Conservation (phyloP, 2,888 invertebrate genomes). For the Idaea biselata region DNA sequence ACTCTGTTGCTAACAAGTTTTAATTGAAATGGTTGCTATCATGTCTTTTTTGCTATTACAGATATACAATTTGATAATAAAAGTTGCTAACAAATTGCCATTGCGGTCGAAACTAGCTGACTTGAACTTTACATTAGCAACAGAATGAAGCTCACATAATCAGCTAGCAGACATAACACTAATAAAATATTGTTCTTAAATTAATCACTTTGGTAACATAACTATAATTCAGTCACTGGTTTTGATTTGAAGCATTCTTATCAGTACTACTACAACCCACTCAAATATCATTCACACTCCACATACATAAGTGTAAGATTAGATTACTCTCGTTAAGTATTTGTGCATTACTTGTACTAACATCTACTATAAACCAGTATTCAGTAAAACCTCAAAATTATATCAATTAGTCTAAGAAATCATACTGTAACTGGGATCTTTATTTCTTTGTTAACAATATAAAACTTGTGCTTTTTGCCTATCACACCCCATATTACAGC, state of each 20-base stretch:
- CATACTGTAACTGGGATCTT: slow-evolving; percentile 85
- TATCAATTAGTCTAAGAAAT: slow-evolving; percentile 39
- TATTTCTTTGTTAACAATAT: slow-evolving; percentile 96
- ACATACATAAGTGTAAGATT: slow-evolving; percentile 43
- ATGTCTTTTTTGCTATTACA: too few relatives aligned
- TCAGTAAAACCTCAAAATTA: slow-evolving; percentile 39
- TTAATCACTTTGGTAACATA: slow-evolving; percentile 41
- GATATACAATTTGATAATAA: too few relatives aligned
- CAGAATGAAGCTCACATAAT: too few relatives aligned
- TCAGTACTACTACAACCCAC: slow-evolving; percentile 27
- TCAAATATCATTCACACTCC: slow-evolving; percentile 28
- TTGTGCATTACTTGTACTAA: slow-evolving; percentile 58
- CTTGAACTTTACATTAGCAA: too few relatives aligned
- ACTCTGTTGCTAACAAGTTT: too few relatives aligned
- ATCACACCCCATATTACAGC: slow-evolving; percentile 97
- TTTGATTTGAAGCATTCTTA: slow-evolving; percentile 32
- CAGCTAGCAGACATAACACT: slow-evolving; percentile 2
- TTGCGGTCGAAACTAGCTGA: too few relatives aligned
- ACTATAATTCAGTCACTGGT: slow-evolving; percentile 36
- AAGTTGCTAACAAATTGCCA: too few relatives aligned
- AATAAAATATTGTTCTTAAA: slow-evolving; percentile 23
- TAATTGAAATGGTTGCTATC: too few relatives aligned
- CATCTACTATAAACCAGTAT: slow-evolving; percentile 35
- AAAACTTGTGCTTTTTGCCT: slow-evolving; percentile 97
- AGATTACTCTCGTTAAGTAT: slow-evolving; percentile 47